Evolutionary conservation across 2,797 vertebrate species (phyloP), one percentile per base, ranked within the genome.

Genomic region (Clamator glandarius): DNA sequence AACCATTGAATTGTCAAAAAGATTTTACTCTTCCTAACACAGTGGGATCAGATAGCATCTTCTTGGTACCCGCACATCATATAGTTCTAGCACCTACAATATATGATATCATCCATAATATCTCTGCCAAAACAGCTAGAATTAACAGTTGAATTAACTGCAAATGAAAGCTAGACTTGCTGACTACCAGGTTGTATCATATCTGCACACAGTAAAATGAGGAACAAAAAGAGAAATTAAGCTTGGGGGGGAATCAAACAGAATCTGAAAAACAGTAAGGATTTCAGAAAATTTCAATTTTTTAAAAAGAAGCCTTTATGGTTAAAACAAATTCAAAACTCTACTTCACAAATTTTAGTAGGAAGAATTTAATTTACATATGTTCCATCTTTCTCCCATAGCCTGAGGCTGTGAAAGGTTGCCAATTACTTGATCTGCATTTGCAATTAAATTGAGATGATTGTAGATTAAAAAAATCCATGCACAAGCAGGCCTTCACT

Each of bases 11-110:
- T 91, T 96, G 95, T 97, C 97, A 97, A 95, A 96, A 97, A 97
- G 92, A 96, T 96, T 98, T 97, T 97, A 97, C 95, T 97, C 96
- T 97, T 97, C 92, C 97, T 93, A 61, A 91, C 75, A 93, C n/a
- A 2, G 36, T 57, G 25, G 70, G 63, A 83, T 90, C 73, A 76
- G 89, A 79, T 95, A 97, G 90, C 52, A 82, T 92, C 92, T 90
- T 95, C 79, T 94, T 91, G 68, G 59, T 84, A 92, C 82, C 83
- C 68, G 50, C 25, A 83, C 50, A 50, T 91, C 81, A 66, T 63
- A 72, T 31, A 59, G 89, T 63, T 87, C 48, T 77, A n/a, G 29
- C 44, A 58, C 67, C 15, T 10, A 79, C 62, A 85, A 25, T 73
- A 28, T 82, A 91, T 48, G 18, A 83, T 74, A 44, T 90, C 33